These are phyloP conservation scores for Branchellion lobata DNA, from an alignment of 2,888 invertebrate species.

Conservation along the genomic window DNA sequence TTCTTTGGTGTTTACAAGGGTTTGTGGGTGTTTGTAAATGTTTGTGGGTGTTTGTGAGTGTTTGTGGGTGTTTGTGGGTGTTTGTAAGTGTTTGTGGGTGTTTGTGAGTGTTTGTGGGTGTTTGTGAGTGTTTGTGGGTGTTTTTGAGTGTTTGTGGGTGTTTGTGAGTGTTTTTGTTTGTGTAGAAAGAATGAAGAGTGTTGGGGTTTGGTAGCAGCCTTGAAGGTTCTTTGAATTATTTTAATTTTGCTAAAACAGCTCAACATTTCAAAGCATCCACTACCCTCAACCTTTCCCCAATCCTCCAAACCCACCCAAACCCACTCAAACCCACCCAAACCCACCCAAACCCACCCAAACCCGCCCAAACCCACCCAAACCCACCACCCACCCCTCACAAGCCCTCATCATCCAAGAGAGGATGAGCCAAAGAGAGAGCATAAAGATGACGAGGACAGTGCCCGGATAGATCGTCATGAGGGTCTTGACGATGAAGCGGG, in stretches of 20 bases:
- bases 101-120: not conserved
- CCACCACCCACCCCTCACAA: constrained; percentile 81
- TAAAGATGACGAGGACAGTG: constrained; percentile 95
- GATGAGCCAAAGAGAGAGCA: constrained; percentile 98
- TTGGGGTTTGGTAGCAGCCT: too few species aligned
- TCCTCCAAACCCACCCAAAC: not conserved
- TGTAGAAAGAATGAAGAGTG: too few species aligned
- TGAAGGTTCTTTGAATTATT: too few species aligned
- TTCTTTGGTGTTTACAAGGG: not conserved
- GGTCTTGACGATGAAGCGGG: constrained; percentile 87
- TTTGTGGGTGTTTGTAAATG: not conserved
- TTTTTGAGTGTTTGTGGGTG: not conserved
- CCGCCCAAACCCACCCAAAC: not conserved
- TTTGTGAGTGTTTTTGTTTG: too few species aligned
- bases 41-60: not conserved
- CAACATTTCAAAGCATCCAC: too few species aligned
- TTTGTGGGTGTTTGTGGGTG: constrained; percentile 7
- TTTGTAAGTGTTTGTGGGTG: not conserved
- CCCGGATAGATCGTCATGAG: constrained; percentile 99
- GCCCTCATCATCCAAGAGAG: constrained; percentile 97
- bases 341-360: not conserved
- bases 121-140: not conserved
- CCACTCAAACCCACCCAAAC: not conserved
- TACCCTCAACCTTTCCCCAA: not conserved
- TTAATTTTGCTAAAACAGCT: too few species aligned